Evolutionary conservation across 53 echinoderm and acorn worm genomes (phyloP), one percentile per base, ranked within the genome.

Genomic region (Crossaster papposus): DNA sequence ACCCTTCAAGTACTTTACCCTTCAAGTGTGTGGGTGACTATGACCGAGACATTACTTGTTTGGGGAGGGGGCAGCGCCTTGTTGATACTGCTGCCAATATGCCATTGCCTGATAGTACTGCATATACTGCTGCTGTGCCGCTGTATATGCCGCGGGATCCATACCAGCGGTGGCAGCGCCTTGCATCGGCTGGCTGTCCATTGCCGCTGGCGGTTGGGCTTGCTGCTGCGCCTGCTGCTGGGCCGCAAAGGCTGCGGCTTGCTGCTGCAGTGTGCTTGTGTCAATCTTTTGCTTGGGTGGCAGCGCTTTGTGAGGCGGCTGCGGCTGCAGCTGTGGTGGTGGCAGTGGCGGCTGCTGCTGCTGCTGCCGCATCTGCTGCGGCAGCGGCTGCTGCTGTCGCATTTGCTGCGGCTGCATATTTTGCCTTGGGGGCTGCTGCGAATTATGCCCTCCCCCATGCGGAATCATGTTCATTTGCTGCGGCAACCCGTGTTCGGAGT

Each of bases 41-140:
- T 33, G 36, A 28, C 13, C 3, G 36, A 26, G 2, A 23, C 30
- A 83, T 38, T 83, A 36, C 24, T 35, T 30, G 31, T 83, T 83
- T 68, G 83, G 8, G 33, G 78, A 4, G 4, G 91, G 77, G 4
- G 81, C 58, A 24, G 78, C 30, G 17, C 92, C 79, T 94, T 88
- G 77, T 70, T 94, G 88, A 34, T 94, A 85, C 79, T 98, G 98
- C 65, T 94, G 94, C 88, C 94, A 98, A 89, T 98, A 98, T 34
- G 95, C 95, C 90, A 94, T 93, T 68, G 94, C 94, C 79, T 98
- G 96, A 74, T 98, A 98, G 77, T 97, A 95, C 80, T 94, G 94
- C 93, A 95, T 92, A 77, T 96, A 96, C 80, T 96, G 96, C 79
- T 90, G 90, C 82, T 90, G 90, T 23, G 81, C 81, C 34, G 83